Conservation (phyloP, 1,140 invertebrate genomes). For the Pararge aegeria region DNA sequence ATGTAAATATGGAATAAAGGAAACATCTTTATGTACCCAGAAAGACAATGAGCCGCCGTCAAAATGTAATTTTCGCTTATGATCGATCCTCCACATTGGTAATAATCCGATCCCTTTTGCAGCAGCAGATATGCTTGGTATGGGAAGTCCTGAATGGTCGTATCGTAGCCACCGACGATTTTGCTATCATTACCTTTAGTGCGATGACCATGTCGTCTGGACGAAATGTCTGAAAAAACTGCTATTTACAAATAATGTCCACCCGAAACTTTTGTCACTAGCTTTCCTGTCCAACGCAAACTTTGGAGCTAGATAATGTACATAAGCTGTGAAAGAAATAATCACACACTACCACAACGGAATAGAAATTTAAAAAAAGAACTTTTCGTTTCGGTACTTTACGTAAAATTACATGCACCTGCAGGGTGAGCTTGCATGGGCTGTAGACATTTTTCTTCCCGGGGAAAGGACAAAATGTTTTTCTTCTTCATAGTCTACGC, state of each 20-base stretch:
- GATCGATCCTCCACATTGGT: conserved; percentile 30
- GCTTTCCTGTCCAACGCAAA: no score
- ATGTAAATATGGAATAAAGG: background rate
- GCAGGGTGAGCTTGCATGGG: no score
- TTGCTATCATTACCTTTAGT: conserved; percentile 1
- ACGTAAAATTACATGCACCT: no score
- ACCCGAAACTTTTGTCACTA: background rate
- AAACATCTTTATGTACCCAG: conserved; percentile 13
- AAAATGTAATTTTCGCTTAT: conserved; percentile 29
- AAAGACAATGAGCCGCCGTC: conserved; percentile 28
- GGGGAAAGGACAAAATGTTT: no score
- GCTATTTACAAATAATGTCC: background rate
- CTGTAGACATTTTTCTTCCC: no score
- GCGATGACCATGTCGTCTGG: conserved; percentile 6
- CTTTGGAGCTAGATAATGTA: no score
- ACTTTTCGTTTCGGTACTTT: no score
- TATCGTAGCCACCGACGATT: conserved; percentile 27
- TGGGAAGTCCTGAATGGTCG: conserved; percentile 21
- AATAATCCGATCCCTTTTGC: conserved; percentile 19
- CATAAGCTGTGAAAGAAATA: no score
- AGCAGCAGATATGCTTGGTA: conserved; percentile 26
- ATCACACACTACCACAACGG: no score
- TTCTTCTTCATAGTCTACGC: no score
- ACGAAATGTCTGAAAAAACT: conserved; percentile 7
- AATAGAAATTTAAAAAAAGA: no score